These are phyloP conservation scores for Hymenochirus boettgeri DNA, from an alignment of 2,113 vertebrate species.

Conservation along the genomic window DNA sequence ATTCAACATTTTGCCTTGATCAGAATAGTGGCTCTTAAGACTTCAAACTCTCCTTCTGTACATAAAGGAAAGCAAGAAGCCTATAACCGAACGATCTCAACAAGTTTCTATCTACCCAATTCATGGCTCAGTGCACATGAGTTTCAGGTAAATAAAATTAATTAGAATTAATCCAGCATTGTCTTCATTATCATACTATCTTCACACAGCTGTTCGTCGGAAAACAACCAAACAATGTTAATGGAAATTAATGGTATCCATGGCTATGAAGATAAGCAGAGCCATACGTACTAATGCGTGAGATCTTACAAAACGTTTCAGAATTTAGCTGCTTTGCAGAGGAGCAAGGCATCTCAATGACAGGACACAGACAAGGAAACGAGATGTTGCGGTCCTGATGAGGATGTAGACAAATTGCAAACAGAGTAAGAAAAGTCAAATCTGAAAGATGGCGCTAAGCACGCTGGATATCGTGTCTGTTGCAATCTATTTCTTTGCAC, in stretches of 20 bases:
- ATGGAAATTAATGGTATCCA: constrained; percentile 30
- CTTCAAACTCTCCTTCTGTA: no score
- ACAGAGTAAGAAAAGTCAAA: not conserved
- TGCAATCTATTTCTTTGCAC: constrained; percentile 30
- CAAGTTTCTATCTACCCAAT: no score
- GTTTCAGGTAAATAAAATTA: no score
- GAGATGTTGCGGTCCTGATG: no score
- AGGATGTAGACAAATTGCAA: not conserved
- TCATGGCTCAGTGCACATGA: no score
- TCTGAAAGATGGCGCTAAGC: not conserved
- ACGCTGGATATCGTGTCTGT: constrained; percentile 11
- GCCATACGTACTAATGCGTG: not conserved
- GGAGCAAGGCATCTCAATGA: not conserved
- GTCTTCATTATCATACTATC: no score
- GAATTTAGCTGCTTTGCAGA: fast-evolving
- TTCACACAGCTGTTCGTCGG: not conserved
- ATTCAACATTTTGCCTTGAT: no score
- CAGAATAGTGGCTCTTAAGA: no score
- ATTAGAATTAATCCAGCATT: no score
- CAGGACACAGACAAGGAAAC: no score
- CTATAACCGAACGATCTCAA: no score
- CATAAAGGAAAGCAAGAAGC: no score
- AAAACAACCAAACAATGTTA: not conserved
- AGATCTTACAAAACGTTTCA: not conserved
- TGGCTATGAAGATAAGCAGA: constrained; percentile 24